Conservation (phyloP, 2,888 invertebrate genomes). For the Conops quadrifasciatus region DNA sequence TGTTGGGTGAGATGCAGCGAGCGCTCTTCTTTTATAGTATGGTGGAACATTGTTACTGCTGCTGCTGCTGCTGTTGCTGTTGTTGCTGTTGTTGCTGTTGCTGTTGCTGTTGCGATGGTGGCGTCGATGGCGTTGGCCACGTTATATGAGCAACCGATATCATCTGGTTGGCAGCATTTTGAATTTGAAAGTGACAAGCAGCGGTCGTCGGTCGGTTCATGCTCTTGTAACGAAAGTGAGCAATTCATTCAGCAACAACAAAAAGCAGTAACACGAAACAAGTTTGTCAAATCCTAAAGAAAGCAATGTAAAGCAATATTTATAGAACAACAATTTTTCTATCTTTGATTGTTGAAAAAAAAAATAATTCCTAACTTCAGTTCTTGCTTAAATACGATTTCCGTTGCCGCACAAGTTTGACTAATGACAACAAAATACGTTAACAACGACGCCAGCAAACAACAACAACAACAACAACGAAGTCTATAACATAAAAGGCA, state of each 20-base stretch:
- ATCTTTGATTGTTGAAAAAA: too few relatives aligned
- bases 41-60: conserved; percentile 11
- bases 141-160: conserved; percentile 62
- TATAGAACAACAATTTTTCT: too few relatives aligned
- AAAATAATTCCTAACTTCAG: too few relatives aligned
- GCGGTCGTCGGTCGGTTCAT: conserved; percentile 51
- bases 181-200: conserved; percentile 62
- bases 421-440: too few relatives aligned
- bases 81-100: conserved; percentile 24
- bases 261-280: neutral
- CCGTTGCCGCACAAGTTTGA: too few relatives aligned
- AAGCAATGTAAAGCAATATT: too few relatives aligned
- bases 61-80: conserved; percentile 12
- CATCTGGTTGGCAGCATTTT: conserved; percentile 62
- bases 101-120: conserved; percentile 8
- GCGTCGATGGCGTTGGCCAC: conserved; percentile 27
- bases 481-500: conserved; percentile 18
- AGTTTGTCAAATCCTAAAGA: neutral
- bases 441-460: conserved; percentile 5
- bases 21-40: conserved; percentile 12
- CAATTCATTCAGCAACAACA: neutral
- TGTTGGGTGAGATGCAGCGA: conserved; percentile 24
- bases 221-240: neutral
- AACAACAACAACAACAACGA: conserved; percentile 30
- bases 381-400: too few relatives aligned